A percentile compares a stretch with the other conserved stretches of the same genome.
Evolutionary conservation across 2,113 vertebrate genomes (phyloP).

Genomic region (Peromyscus maniculatus): DNA sequence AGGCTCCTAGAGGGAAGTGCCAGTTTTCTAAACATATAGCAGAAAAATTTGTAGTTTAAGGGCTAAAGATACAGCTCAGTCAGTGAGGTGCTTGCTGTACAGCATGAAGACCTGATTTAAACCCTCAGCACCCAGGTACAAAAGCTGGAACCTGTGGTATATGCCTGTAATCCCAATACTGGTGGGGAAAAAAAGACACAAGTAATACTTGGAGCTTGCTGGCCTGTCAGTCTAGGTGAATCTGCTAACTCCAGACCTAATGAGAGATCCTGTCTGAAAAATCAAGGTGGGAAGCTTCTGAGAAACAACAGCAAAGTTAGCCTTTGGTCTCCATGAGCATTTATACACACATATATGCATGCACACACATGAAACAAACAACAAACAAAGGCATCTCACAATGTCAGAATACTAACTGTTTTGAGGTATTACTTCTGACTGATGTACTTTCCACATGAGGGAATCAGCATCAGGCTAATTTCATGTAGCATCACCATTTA

Average conservation of each 20-base stretch:
- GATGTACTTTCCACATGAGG: neutral
- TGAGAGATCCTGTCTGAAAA: neutral
- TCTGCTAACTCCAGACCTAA: neutral
- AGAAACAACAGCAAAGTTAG: too few relatives aligned
- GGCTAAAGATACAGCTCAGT: neutral
- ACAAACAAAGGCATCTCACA: neutral
- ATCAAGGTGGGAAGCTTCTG: neutral
- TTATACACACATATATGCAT: neutral
- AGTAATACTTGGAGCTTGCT: neutral
- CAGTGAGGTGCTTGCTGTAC: neutral
- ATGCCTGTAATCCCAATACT: neutral
- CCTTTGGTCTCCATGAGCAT: neutral
- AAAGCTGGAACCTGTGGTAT: neutral
- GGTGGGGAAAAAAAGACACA: neutral
- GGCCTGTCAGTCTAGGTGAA: neutral
- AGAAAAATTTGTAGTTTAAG: neutral
- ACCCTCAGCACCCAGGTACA: neutral
- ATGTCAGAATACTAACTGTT: neutral
- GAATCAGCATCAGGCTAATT: neutral
- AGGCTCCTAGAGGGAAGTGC: neutral
- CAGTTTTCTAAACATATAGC: neutral
- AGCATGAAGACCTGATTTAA: neutral
- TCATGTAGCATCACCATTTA: neutral
- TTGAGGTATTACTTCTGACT: neutral
- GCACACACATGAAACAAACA: neutral